Percentiles rank a stretch among this genome's conserved stretches.
Conservation (phyloP, 1,140 invertebrate genomes). For the Adelges cooleyi region DNA sequence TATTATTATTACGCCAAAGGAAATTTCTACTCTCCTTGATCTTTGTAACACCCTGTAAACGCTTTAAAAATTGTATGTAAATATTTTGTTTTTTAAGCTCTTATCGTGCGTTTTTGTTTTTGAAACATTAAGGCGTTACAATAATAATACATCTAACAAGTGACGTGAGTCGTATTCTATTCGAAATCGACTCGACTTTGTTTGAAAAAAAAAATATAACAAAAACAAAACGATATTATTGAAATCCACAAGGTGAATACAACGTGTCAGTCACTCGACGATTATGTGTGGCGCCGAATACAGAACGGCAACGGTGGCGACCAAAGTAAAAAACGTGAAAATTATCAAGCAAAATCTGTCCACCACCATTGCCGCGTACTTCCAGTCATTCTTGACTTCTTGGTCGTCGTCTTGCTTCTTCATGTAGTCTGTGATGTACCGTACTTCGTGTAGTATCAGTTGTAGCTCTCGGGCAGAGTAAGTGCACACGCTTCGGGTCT, state of each 20-base stretch:
- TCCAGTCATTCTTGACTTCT: conserved; percentile 95
- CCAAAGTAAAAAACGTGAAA: conserved; percentile 90
- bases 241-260: neutral
- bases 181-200: neutral
- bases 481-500: conserved; percentile 36
- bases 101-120: neutral
- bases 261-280: conserved; percentile 57
- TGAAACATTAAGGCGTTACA: neutral
- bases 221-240: neutral
- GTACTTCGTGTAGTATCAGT: conserved; percentile 78
- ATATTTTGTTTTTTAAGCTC: conserved; percentile 9
- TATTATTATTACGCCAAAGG: too few relatives aligned
- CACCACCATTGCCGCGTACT: conserved; percentile 98
- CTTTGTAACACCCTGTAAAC: conserved; percentile 24
- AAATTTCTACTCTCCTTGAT: neutral
- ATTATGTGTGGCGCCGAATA: conserved; percentile 91
- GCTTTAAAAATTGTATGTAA: neutral
- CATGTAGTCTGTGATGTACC: conserved; percentile 85
- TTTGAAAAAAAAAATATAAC: conserved; percentile 9
- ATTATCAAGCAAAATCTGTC: conserved; percentile 94
- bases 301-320: conserved; percentile 88
- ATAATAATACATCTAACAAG: neutral
- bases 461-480: conserved; percentile 55
- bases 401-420: conserved; percentile 78
- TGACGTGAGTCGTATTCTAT: neutral